phyloP scores from a whole-genome alignment of 1,140 invertebrate genomes.

The Drosophila bifasciata region DNA sequence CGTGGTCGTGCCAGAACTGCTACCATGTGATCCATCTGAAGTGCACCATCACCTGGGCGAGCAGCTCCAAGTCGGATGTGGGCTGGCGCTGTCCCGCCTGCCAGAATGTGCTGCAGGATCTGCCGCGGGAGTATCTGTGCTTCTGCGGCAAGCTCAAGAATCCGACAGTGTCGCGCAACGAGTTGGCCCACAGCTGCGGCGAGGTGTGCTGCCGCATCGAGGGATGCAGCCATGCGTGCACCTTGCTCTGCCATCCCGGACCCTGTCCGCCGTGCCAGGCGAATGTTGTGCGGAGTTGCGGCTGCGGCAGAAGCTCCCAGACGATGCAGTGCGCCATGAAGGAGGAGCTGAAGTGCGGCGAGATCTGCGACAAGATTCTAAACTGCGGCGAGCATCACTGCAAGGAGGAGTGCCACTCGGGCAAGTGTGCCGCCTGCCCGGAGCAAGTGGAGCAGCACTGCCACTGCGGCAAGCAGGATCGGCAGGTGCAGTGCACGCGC shows the following conservation, averaged over 20 bases:
- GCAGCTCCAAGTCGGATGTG: conserved; percentile 90
- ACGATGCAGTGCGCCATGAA: conserved; percentile 89
- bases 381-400: conserved; percentile 92
- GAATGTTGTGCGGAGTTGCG: conserved; percentile 88
- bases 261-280: conserved; percentile 92
- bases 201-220: conserved; percentile 90
- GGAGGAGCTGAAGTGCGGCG: conserved; percentile 89
- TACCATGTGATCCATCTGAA: conserved; percentile 95
- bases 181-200: conserved; percentile 95
- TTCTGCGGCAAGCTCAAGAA: conserved; percentile 92
- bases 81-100: conserved; percentile 97
- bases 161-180: conserved; percentile 90
- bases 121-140: conserved; percentile 91
- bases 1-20: conserved; percentile 96
- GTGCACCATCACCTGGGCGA: conserved; percentile 96
- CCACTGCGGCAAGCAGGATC: conserved; percentile 81
- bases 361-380: conserved; percentile 89
- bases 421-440: conserved; percentile 89
- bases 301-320: conserved; percentile 89
- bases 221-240: conserved; percentile 93
- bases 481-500: conserved; percentile 85
- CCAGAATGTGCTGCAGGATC: conserved; percentile 88
- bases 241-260: conserved; percentile 95
- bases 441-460: conserved; percentile 86
- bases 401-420: conserved; percentile 90